Evolutionary conservation across 2,113 vertebrate species (phyloP).

Genomic region (Calypte anna): DNA sequence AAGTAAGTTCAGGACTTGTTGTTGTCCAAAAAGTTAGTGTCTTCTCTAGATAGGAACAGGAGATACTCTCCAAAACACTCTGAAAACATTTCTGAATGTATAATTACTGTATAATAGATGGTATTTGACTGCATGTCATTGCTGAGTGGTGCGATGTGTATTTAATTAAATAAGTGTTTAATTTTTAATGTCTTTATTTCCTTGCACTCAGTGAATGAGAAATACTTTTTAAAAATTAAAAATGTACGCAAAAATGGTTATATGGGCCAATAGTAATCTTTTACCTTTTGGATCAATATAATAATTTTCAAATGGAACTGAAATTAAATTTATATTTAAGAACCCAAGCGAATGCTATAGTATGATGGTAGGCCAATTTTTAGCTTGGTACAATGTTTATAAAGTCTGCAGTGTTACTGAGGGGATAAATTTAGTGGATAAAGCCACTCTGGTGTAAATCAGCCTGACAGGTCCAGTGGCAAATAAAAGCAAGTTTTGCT

Average conservation of each 20-base stretch:
- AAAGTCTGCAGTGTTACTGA: not conserved
- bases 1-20: not conserved
- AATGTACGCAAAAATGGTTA: not conserved
- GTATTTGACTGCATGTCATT: not conserved
- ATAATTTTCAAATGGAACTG: not conserved
- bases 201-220: not conserved
- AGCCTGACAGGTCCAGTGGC: not conserved
- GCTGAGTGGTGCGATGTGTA: not conserved
- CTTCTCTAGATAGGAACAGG: not conserved
- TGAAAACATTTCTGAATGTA: not conserved
- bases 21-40: not conserved
- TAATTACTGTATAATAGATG: not conserved
- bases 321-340: not conserved
- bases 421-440: not conserved
- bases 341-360: not conserved
- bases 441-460: not conserved
- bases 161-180: not conserved
- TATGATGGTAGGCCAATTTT: not conserved
- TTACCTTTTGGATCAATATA: not conserved
- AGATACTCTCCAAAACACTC: not conserved
- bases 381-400: not conserved
- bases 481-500: slow-evolving; percentile 31
- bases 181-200: not conserved
- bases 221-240: not conserved
- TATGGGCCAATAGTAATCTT: not conserved